Conservation (phyloP, 2,113 vertebrate genomes). For the Otus sunia region DNA sequence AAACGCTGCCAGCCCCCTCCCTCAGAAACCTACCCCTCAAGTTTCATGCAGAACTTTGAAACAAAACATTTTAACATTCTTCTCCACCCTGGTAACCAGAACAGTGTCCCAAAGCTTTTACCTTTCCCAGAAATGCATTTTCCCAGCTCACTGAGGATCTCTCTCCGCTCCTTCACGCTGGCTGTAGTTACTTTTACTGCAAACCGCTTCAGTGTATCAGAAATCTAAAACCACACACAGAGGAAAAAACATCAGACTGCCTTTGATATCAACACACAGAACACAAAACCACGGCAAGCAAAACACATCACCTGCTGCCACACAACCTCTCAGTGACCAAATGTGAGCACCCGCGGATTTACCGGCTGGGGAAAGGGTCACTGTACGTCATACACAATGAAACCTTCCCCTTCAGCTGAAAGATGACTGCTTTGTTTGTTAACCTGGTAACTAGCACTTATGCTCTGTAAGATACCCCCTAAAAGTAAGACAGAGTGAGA, state of each 20-base stretch:
- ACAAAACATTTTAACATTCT: not conserved
- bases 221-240: constrained; percentile 76
- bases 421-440: accelerated
- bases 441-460: accelerated
- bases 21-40: not conserved
- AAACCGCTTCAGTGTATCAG: constrained; percentile 93
- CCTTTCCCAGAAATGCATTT: constrained; percentile 88
- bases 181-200: constrained; percentile 92
- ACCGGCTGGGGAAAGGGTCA: not conserved
- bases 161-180: constrained; percentile 90
- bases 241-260: not conserved
- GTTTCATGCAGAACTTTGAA: not conserved
- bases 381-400: accelerated
- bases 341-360: accelerated
- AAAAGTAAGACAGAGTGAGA: not conserved
- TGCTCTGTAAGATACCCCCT: not conserved
- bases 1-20: accelerated
- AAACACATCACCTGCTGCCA: not conserved
- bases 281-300: not conserved
- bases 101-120: constrained; percentile 23
- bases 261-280: not conserved
- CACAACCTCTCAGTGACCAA: not conserved
- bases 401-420: not conserved
- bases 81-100: not conserved
- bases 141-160: constrained; percentile 88